Base-by-base conservation (phyloP, 2,888 invertebrate genomes). In the Seira sanloemensis region DNA sequence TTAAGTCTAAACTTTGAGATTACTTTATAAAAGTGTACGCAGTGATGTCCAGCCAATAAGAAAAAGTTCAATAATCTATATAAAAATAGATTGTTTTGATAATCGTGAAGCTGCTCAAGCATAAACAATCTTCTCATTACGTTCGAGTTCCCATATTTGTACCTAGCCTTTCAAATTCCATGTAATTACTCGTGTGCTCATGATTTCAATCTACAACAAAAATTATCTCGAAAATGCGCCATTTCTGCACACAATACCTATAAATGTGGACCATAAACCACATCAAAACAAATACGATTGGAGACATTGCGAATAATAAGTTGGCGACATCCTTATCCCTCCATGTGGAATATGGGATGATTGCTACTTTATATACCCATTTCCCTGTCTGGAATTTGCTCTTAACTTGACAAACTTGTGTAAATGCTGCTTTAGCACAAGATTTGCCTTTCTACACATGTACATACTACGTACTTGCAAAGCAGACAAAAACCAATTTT, bases 311-410 rank as follows among this genome's bases (percentile, higher is more conserved):
- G 37, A 37, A 18, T 58, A 58, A 58, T 58, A 4, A 58, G n/a
- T 2, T 58, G 58, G 58, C 58, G 58, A 58, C 58, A 58, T 58
- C 58, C 58, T 58, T 7, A 37, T 37, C 37, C 37, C 12, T 37
- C 12, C 37, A 9, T 37, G n/a, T 9, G n/a, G 2, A 4, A 7
- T 9, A 16, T 18, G 37, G 12, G n/a, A 7, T 58, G n/a, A 58
- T 58, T 58, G 58, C 58, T 18, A 58, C n/a, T n/a, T 58, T 58
- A 58, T 58, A 18, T n/a, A n/a, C 12, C n/a, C 7, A 58, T 58
- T 58, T 58, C n/a, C n/a, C n/a, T n/a, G 58, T 58, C 58, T 58
- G 58, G 58, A 58, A 58, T 58, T 58, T 37, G 37, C 58, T 16
- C 5, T 58, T 58, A n/a, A n/a, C 16, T 18, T n/a, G 58, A 18